Percentiles rank a stretch among this genome's conserved stretches.
These are phyloP conservation scores for Gallinago jamesoni DNA, from an alignment of 2,113 vertebrate genomes.

Conservation along the genomic window DNA sequence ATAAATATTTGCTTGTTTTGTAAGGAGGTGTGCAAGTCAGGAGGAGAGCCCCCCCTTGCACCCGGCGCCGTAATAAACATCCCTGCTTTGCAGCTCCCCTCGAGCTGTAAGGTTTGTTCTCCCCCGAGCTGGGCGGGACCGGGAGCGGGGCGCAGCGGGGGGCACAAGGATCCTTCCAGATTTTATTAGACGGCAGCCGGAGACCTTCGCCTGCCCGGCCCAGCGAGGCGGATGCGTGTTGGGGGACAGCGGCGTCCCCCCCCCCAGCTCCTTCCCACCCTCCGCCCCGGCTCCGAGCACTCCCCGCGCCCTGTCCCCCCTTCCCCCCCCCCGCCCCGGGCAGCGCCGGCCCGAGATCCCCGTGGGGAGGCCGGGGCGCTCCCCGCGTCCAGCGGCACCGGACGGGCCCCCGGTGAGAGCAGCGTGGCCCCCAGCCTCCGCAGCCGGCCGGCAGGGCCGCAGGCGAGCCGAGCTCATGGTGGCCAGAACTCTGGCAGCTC, in stretches of 20 bases:
- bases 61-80: no score
- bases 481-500: slow-evolving; percentile 87
- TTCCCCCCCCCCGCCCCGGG: neutral
- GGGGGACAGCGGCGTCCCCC: no score
- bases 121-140: neutral
- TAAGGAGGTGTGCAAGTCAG: no score
- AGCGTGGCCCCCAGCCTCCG: neutral
- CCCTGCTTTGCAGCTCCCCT: no score
- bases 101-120: no score
- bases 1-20: no score
- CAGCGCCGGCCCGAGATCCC: neutral
- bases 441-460: slow-evolving; percentile 78
- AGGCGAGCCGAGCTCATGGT: slow-evolving; percentile 86
- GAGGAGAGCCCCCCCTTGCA: no score
- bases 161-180: no score
- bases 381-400: neutral
- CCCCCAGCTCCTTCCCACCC: neutral
- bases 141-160: neutral
- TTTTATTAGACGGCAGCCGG: neutral
- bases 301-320: neutral
- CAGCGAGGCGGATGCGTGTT: neutral
- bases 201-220: no score
- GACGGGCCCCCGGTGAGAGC: neutral
- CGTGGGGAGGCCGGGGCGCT: no score
- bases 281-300: no score